Percentiles rank a stretch among this genome's conserved stretches.
These are phyloP conservation scores for Peucedramus taeniatus DNA, from an alignment of 2,113 vertebrate species.

Conservation along the genomic window DNA sequence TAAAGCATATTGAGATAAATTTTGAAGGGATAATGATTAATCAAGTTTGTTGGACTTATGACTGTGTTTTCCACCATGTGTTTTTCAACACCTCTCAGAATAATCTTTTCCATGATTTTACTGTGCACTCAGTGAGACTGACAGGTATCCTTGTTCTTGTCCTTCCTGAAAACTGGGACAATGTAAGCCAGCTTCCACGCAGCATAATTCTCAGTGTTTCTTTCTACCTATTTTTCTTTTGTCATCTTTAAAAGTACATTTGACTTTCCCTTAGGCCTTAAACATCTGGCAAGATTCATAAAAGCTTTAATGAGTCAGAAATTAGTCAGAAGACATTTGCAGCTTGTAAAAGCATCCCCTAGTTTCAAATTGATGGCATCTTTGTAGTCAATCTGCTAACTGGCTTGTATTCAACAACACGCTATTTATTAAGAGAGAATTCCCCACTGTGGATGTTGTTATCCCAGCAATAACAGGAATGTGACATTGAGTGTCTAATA, in stretches of 20 bases:
- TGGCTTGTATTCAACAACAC: slow-evolving; percentile 21
- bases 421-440: slow-evolving; percentile 53
- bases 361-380: slow-evolving; percentile 39
- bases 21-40: neutral
- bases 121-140: neutral
- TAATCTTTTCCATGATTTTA: neutral
- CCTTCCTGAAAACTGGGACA: neutral
- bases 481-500: neutral
- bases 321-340: slow-evolving; percentile 55
- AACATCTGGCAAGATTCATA: slow-evolving; percentile 50
- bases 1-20: neutral
- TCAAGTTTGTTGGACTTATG: neutral
- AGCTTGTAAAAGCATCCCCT: slow-evolving; percentile 47
- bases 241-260: neutral
- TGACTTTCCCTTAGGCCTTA: slow-evolving; percentile 21
- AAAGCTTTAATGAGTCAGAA: slow-evolving; percentile 55
- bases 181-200: neutral
- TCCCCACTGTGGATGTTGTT: neutral
- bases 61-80: neutral
- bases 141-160: neutral
- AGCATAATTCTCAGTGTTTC: neutral
- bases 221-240: neutral
- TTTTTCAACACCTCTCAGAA: neutral
- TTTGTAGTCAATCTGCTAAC: slow-evolving; percentile 32
- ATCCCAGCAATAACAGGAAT: neutral